Evolutionary conservation across 1,140 invertebrate species (phyloP).

Genomic region (Ostrea denselamellosa): DNA sequence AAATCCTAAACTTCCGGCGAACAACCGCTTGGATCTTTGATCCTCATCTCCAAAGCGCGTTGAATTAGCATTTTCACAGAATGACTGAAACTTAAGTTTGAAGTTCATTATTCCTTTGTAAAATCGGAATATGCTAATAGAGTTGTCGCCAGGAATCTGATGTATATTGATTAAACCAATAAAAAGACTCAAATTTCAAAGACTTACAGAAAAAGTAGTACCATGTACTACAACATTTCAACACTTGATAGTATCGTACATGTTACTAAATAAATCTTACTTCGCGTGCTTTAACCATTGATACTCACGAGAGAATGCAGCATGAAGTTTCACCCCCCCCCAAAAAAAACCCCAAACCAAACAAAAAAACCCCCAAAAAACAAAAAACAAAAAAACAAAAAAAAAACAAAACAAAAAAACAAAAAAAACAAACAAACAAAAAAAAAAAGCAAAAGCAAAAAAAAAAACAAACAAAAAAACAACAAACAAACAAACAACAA

Average conservation of each 20-base stretch:
- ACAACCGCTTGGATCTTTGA: slow-evolving; percentile 24
- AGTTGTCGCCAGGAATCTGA: slow-evolving; percentile 17
- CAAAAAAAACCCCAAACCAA: too few relatives aligned
- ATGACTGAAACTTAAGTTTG: slow-evolving; percentile 26
- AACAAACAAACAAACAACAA: too few relatives aligned
- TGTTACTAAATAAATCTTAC: neutral
- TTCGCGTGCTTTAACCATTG: neutral
- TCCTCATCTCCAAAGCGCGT: slow-evolving; percentile 15
- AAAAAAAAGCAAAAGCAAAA: too few relatives aligned
- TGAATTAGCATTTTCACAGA: slow-evolving; percentile 30
- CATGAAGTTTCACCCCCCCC: too few relatives aligned
- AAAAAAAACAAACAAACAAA: too few relatives aligned
- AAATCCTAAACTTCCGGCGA: slow-evolving; percentile 24
- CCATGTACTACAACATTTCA: neutral
- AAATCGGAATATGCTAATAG: slow-evolving; percentile 35
- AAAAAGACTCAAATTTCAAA: neutral
- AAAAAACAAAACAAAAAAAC: too few relatives aligned
- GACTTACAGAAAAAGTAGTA: slow-evolving; percentile 1
- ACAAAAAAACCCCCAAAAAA: too few relatives aligned
- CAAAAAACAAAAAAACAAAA: too few relatives aligned
- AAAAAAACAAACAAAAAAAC: too few relatives aligned
- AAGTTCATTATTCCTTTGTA: slow-evolving; percentile 30
- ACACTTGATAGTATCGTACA: neutral
- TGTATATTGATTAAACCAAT: slow-evolving; percentile 27
- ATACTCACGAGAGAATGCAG: too few relatives aligned